Evolutionary conservation across 2,888 invertebrate genomes (phyloP), one percentile per base, ranked within the genome.

Genomic region (Melieria omissa): DNA sequence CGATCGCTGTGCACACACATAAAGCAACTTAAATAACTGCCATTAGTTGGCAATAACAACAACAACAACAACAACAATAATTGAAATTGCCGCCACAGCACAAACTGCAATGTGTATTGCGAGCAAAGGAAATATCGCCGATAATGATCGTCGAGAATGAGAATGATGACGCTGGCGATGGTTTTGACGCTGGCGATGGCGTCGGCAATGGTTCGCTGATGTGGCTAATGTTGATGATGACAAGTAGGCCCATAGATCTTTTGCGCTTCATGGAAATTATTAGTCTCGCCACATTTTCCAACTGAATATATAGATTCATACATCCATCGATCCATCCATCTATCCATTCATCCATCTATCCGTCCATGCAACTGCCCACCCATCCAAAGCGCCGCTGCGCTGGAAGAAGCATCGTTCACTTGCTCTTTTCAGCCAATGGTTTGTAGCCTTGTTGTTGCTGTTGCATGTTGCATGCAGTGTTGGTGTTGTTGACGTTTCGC

Each of bases 151-250:
- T 29, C 29, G 29, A 29, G 3, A 29, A 29, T 29, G 29, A 29
- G 29, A 3, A 49, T 49, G 49, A 49, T 49, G 49, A 49, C 12
- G 49, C 9, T 49, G 49, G 12, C 12, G 49, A 49, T 49, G 49
- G 12, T 49, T 9, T 10, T 49, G 49, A 49, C 12, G 49, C 9
- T 49, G 49, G 29, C 29, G 29, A 29, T 29, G 29, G 29, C 29
- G 29, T 29, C 29, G 29, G 29, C 29, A 29, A 29, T 29, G 29
- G 29, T 29, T 29, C 29, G 29, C 29, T 29, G 29, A 9, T 14
- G 14, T 52, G 52, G n/a, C n/a, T n/a, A 52, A 57, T 57, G 57
- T 16, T 57, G 57, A 57, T 29, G 16, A 57, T 57, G 57, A 57
- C 14, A 57, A 57, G 57, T 57, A 14, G 5, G 16, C 14, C 10